Evolutionary conservation across 37 sponge, comb jelly and placozoan species (phyloP), one percentile per base, ranked within the genome.

Genomic region (Aphrocallistes beatrix): DNA sequence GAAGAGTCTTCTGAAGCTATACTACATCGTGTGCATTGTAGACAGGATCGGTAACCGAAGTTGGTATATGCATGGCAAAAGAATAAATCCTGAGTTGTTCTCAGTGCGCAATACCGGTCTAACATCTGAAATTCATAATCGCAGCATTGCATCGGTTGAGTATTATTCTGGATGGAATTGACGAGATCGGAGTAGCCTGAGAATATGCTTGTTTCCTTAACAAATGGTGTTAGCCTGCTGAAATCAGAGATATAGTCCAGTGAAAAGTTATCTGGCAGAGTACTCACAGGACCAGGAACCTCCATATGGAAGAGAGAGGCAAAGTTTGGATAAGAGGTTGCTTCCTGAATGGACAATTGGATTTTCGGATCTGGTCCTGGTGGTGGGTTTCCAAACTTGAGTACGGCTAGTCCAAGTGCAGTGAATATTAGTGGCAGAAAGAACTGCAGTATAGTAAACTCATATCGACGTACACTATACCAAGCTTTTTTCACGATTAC

Each of bases 401-500:
- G 45, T 23, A 93, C 60, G 36, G 90, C 38, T 1, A 95, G 86
- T 38, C 87, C 94, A 82, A 92, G 81, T 0, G 94, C 36, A 32
- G 93, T 89, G 84, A 94, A 93, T 1, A 90, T 1, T 0, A 90
- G 30, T 1, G 99, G 99, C 36, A 94, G 88, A 8, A 94, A 25
- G 37, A 97, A 82, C 82, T 97, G 99, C 36, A 86, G 38, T 37
- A 97, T 69, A 19, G 93, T 23, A 28, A 89, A 89, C 21, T 47
- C 84, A 75, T 85, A 91, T 91, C 92, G 88, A 23, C 99, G 91
- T 16, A 88, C 38, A 23, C 89, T 86, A 88, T 97, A 89, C 81
- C 89, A 86, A 50, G 93, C 84, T 37, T 91, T 87, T 82, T 97
- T 97, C 36, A 88, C 81, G 17, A 96, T 83, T 88, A 91, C 87